Conservation (phyloP, 2,113 vertebrate genomes). For the Psilopsiagon aurifrons region DNA sequence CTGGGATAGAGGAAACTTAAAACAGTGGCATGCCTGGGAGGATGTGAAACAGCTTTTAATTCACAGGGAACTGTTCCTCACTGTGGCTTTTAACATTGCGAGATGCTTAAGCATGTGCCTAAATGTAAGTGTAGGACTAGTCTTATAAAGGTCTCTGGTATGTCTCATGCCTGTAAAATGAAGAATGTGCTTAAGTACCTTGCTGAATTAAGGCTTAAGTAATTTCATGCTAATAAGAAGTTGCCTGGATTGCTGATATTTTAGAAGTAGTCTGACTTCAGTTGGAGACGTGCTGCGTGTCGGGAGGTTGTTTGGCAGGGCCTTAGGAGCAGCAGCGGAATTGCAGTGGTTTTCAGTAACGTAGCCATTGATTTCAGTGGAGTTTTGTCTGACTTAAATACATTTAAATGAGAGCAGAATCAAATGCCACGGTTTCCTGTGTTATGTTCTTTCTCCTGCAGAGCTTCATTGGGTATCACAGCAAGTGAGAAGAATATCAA, state of each 20-base stretch:
- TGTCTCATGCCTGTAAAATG: neutral
- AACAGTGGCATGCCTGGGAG: neutral
- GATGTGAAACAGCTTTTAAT: neutral
- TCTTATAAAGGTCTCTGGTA: neutral
- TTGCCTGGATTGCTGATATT: neutral
- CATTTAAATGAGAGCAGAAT: constrained; percentile 7
- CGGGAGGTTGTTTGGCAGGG: neutral
- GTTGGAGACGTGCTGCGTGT: neutral
- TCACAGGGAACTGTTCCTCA: neutral
- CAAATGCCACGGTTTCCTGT: neutral
- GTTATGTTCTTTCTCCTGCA: neutral
- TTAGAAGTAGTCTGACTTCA: constrained; percentile 25
- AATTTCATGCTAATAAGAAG: constrained; percentile 33
- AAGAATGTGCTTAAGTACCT: constrained; percentile 23
- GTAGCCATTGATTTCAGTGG: neutral
- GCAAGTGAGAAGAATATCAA: constrained; percentile 23
- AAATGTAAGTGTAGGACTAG: neutral
- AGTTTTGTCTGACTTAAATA: constrained; percentile 2
- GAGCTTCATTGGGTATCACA: constrained; percentile 18
- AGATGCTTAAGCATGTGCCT: neutral
- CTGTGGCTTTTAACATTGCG: neutral
- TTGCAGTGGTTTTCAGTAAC: neutral
- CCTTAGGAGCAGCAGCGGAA: neutral
- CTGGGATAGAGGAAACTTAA: neutral
- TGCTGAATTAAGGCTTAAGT: constrained; percentile 42